phyloP scores from a whole-genome alignment of 2,888 invertebrate species.

The Ophion obscuratus region DNA sequence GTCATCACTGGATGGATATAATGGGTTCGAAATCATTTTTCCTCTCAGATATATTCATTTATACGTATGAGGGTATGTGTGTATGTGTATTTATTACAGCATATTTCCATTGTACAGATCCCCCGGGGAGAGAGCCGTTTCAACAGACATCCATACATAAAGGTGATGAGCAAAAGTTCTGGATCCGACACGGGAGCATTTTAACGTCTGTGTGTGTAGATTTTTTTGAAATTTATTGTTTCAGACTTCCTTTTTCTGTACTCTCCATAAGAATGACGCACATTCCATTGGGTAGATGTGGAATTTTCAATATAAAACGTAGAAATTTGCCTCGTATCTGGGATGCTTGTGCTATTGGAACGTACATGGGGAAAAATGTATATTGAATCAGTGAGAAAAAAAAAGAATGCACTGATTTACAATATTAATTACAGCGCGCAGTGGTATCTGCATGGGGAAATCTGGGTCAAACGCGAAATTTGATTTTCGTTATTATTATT shows the following conservation, averaged over 20 bases:
- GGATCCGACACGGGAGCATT: constrained; percentile 8
- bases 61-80: neutral
- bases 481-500: too few species aligned
- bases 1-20: too few species aligned
- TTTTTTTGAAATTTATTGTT: neutral
- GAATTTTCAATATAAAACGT: too few species aligned
- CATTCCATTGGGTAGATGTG: neutral
- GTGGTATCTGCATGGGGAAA: too few species aligned
- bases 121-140: constrained; percentile 35
- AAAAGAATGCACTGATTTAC: too few species aligned
- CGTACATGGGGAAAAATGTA: too few species aligned
- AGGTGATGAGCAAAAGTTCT: constrained; percentile 22
- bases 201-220: neutral
- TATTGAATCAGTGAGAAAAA: too few species aligned
- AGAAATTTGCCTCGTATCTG: too few species aligned
- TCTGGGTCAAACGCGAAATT: too few species aligned
- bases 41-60: neutral
- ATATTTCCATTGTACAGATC: constrained; percentile 47
- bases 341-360: too few species aligned
- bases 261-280: neutral
- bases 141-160: neutral
- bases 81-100: constrained; percentile 9
- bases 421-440: too few species aligned
- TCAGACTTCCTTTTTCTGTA: constrained; percentile 16
- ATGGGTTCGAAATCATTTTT: too few species aligned